Evolutionary conservation across 2,797 vertebrate genomes (phyloP).

Genomic region (Pseudocheirus occidentalis): DNA sequence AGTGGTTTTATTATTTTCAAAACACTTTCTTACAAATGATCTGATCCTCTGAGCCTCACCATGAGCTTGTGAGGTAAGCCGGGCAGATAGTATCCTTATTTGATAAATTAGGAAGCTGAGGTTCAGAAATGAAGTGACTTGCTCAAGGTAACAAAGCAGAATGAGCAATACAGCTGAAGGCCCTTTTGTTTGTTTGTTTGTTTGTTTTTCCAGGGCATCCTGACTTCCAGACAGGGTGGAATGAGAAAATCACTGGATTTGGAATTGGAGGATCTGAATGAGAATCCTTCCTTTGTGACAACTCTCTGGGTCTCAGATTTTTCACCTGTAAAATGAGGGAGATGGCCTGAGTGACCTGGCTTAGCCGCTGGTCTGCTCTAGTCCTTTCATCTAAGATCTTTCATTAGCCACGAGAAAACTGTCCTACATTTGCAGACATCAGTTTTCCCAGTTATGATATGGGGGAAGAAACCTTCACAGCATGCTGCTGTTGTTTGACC

Average conservation of each 20-base stretch:
- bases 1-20: neutral
- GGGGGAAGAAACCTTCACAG: neutral
- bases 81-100: neutral
- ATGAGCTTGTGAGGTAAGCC: slow-evolving; percentile 12
- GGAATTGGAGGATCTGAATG: neutral
- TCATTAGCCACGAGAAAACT: neutral
- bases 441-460: neutral
- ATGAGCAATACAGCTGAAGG: neutral
- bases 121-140: neutral
- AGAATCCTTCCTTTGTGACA: neutral
- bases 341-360: neutral
- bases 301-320: neutral
- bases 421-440: neutral
- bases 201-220: neutral
- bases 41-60: neutral
- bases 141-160: neutral
- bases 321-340: neutral
- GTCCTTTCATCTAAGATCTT: neutral
- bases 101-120: slow-evolving; percentile 13
- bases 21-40: neutral
- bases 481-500: neutral
- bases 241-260: neutral
- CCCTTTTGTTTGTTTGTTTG: neutral
- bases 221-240: neutral
- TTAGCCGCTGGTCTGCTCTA: neutral